Conservation (phyloP, 2,888 invertebrate species). For the Amblyjoppa fuscipennis region DNA sequence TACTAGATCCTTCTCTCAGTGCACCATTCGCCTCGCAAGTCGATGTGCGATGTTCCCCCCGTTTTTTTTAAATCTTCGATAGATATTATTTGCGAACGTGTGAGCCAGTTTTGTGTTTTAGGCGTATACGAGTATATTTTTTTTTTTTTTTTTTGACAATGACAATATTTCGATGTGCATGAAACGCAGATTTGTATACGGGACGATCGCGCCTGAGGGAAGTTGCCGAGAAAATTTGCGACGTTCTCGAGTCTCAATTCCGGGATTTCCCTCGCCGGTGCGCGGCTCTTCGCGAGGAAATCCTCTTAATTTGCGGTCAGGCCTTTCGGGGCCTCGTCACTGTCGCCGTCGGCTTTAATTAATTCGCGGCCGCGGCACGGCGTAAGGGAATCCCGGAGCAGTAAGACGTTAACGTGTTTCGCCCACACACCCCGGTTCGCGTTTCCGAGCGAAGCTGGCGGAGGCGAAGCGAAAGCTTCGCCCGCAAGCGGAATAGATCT, state of each 20-base stretch:
- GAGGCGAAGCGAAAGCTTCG: conserved; percentile 17
- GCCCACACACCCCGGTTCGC: conserved; percentile 1
- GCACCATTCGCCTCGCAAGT: neutral
- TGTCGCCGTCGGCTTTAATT: conserved; percentile 47
- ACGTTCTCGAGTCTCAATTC: neutral
- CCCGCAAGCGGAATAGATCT: conserved; percentile 23
- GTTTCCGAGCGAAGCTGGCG: conserved; percentile 34
- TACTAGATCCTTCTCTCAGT: too few species aligned
- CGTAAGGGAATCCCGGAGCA: conserved; percentile 27
- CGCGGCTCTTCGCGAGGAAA: neutral
- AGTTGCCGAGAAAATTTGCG: neutral
- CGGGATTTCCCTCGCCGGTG: neutral
- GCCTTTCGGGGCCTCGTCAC: conserved; percentile 40
- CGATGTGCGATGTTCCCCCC: conserved; percentile 6
- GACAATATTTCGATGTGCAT: conserved; percentile 76
- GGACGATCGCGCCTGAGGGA: conserved; percentile 30
- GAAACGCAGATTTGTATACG: conserved; percentile 65
- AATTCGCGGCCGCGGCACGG: conserved; percentile 32
- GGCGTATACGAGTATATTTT: neutral
- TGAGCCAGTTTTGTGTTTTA: neutral
- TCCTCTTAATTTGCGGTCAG: conserved; percentile 43
- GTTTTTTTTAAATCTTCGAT: neutral
- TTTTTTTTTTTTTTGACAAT: conserved; percentile 3
- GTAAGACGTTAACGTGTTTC: conserved; percentile 36
- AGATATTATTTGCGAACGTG: conserved; percentile 6